phyloP scores from a whole-genome alignment of 1,140 invertebrate genomes.

The Bathynomus jamesi region DNA sequence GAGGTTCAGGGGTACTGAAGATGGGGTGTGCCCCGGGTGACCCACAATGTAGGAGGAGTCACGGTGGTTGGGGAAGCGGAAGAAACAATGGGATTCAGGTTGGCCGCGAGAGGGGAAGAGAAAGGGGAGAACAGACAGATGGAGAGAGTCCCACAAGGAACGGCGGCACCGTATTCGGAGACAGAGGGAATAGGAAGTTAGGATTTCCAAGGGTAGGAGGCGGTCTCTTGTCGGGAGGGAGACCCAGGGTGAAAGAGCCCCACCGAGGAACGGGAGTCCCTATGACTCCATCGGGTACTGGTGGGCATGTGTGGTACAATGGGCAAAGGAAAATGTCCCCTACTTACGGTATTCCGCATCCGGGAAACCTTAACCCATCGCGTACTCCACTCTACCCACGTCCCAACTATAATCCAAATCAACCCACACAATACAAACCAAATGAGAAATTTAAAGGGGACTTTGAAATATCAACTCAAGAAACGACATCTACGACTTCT shows the following conservation, averaged over 20 bases:
- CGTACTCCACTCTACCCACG: background rate
- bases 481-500: background rate
- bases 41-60: background rate
- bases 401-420: background rate
- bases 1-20: background rate
- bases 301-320: background rate
- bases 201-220: background rate
- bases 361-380: background rate
- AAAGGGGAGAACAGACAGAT: conserved; percentile 4
- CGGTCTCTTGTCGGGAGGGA: background rate
- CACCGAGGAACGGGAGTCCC: background rate
- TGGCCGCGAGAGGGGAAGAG: conserved; percentile 8
- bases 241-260: background rate
- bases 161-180: background rate
- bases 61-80: background rate
- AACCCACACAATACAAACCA: background rate
- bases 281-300: background rate
- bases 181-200: background rate
- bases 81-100: conserved; percentile 4
- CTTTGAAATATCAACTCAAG: background rate
- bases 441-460: background rate
- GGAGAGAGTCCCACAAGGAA: background rate
- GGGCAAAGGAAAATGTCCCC: background rate
- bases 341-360: background rate
- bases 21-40: background rate